phyloP scores from a whole-genome alignment of 2,888 invertebrate species.

The Dichetophora obliterata region DNA sequence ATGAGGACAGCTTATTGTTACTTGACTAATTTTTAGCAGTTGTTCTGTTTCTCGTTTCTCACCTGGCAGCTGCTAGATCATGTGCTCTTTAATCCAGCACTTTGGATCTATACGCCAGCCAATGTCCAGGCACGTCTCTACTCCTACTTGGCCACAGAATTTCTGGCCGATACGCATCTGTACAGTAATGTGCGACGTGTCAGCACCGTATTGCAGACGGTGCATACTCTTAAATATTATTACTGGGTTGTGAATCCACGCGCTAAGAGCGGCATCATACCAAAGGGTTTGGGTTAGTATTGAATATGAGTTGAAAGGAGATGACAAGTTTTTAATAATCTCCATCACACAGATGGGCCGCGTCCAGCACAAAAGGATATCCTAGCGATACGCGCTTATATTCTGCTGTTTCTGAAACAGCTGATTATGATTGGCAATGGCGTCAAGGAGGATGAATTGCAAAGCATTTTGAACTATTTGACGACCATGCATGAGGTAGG shows the following conservation, averaged over 20 bases:
- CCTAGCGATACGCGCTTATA: constrained; percentile 92
- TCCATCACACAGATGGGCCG: constrained; percentile 81
- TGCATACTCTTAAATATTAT: constrained; percentile 98
- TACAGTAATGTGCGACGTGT: constrained; percentile 97
- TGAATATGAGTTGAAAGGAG: neutral
- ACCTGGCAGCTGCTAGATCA: constrained; percentile 98
- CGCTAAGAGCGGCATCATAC: constrained; percentile 93
- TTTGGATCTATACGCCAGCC: constrained; percentile 99
- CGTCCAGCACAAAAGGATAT: constrained; percentile 95
- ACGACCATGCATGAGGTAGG: constrained; percentile 96
- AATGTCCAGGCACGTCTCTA: constrained; percentile 95
- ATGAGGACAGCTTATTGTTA: constrained; percentile 49
- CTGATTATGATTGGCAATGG: constrained; percentile 97
- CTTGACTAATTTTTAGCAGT: constrained; percentile 78
- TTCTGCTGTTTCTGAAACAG: constrained; percentile 94
- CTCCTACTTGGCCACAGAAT: constrained; percentile 98
- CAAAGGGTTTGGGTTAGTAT: constrained; percentile 91
- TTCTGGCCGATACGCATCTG: constrained; percentile 96
- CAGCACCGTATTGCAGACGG: constrained; percentile 96
- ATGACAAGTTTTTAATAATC: neutral
- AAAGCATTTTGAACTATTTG: constrained; percentile 97
- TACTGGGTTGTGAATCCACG: constrained; percentile 99
- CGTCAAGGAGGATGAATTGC: constrained; percentile 98
- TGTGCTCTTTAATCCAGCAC: constrained; percentile 97
- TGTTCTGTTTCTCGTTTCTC: constrained; percentile 90